phyloP scores from a whole-genome alignment of 2,888 invertebrate genomes.

The Tubulanus polymorphus region DNA sequence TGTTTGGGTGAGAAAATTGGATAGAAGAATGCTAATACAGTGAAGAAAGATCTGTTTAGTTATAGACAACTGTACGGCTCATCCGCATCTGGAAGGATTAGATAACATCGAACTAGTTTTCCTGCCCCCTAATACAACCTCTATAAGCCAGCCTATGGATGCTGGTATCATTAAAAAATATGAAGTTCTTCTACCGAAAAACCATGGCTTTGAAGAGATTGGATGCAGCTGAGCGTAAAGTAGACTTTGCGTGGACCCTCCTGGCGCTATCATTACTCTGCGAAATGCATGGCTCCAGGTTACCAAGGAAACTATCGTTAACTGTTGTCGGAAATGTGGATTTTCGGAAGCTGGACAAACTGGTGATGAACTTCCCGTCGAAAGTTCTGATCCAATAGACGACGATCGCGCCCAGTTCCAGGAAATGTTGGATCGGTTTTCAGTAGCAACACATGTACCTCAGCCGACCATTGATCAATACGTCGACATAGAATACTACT shows the following conservation, averaged over 20 bases:
- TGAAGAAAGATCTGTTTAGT: conserved; percentile 17
- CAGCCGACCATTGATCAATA: background rate
- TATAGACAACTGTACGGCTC: conserved; percentile 26
- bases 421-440: conserved; percentile 7
- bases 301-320: no score
- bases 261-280: no score
- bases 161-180: conserved; percentile 26
- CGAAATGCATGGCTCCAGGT: no score
- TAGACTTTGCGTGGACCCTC: no score
- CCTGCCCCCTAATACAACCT: conserved; percentile 29
- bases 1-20: conserved; percentile 22
- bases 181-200: no score
- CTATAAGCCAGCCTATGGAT: conserved; percentile 27
- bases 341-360: no score
- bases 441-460: background rate
- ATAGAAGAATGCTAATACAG: conserved; percentile 12
- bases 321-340: no score
- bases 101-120: conserved; percentile 20
- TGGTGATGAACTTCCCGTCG: no score
- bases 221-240: no score
- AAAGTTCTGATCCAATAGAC: no score
- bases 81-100: conserved; percentile 18
- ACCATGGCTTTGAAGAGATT: no score
- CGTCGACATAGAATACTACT: background rate
- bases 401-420: no score